Conservation (phyloP, 2,888 invertebrate genomes). For the Drosophila putrida region DNA sequence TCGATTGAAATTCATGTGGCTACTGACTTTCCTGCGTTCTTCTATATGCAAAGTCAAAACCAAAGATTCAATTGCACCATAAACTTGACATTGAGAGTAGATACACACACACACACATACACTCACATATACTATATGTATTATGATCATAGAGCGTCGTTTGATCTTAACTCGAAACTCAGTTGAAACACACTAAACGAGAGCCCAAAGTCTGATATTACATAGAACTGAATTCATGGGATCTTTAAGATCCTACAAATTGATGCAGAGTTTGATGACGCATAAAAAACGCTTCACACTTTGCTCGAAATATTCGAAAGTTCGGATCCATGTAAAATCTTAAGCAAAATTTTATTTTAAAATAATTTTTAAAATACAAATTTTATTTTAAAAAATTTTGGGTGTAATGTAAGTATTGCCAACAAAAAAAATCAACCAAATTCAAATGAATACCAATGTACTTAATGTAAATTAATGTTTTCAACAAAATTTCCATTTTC, state of each 20-base stretch:
- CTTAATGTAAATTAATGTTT: conserved; percentile 64
- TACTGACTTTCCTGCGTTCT: conserved; percentile 37
- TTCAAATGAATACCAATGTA: conserved; percentile 61
- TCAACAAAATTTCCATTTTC: conserved; percentile 45
- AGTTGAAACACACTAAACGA: conserved; percentile 17
- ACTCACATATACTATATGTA: conserved; percentile 24
- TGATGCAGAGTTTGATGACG: conserved; percentile 40
- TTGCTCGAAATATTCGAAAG: conserved; percentile 23
- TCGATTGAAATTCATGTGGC: conserved; percentile 6
- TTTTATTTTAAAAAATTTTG: conserved; percentile 85
- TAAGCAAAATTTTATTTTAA: conserved; percentile 84
- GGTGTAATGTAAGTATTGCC: conserved; percentile 84
- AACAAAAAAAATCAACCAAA: conserved; percentile 33
- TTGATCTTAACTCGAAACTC: conserved; percentile 42
- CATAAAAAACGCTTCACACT: conserved; percentile 4
- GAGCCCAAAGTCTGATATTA: conserved; percentile 82
- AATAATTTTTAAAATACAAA: conserved; percentile 85
- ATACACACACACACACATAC: conserved; percentile 25
- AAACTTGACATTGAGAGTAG: conserved; percentile 37
- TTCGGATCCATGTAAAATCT: conserved; percentile 83
- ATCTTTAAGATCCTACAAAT: conserved; percentile 27
- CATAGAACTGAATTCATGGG: conserved; percentile 72
- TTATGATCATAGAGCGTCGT: conserved; percentile 47
- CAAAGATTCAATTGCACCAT: conserved; percentile 38
- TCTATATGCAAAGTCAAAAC: conserved; percentile 66